Evolutionary conservation across 1,140 invertebrate genomes (phyloP).

Genomic region (Pemphigus obesinymphae): DNA sequence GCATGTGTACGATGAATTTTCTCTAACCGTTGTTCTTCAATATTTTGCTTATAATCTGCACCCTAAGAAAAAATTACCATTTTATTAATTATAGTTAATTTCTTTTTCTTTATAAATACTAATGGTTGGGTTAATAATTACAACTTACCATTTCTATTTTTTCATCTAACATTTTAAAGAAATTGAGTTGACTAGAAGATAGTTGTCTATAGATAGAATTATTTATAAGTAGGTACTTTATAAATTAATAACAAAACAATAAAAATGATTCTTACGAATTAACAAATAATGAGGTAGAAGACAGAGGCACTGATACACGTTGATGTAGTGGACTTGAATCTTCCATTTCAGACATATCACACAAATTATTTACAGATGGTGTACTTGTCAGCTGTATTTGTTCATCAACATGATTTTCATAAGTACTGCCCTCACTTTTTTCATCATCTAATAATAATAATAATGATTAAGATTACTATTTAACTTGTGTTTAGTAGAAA

Average conservation of each 20-base stretch:
- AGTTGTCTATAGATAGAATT: conserved; percentile 65
- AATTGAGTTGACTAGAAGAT: conserved; percentile 79
- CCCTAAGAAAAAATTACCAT: background rate
- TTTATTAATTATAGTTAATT: background rate
- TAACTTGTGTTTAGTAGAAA: background rate
- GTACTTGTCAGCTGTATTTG: conserved; percentile 38
- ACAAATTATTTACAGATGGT: conserved; percentile 35
- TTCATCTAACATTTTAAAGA: conserved; percentile 85
- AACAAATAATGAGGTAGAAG: conserved; percentile 23
- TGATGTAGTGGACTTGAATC: conserved; percentile 30
- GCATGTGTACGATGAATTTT: conserved; percentile 28
- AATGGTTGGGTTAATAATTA: background rate
- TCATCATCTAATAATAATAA: conserved; percentile 16
- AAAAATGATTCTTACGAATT: conserved; percentile 2
- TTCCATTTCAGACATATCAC: conserved; percentile 27
- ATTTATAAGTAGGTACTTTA: conserved; percentile 42
- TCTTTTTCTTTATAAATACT: background rate
- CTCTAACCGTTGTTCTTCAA: conserved; percentile 35
- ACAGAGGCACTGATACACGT: background rate
- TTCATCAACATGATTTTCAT: conserved; percentile 34
- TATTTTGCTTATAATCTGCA: conserved; percentile 16
- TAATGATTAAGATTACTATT: background rate
- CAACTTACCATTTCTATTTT: conserved; percentile 78
- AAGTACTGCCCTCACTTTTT: conserved; percentile 25
- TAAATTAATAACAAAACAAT: background rate